Conservation (phyloP, 2,888 invertebrate species). For the Conus canariensis region DNA sequence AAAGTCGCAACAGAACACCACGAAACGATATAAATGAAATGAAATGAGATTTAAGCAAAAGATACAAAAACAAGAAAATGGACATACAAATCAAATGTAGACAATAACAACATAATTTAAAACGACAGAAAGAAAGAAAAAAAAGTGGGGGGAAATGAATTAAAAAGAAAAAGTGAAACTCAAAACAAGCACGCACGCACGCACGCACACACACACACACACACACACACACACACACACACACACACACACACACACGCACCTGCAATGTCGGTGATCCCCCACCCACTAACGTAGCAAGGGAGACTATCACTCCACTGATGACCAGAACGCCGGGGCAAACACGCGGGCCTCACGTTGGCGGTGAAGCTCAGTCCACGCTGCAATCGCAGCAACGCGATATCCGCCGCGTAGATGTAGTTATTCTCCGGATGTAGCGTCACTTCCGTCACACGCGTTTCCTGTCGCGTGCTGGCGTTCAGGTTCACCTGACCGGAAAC, state of each 20-base stretch:
- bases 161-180: not conserved
- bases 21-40: too few relatives aligned
- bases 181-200: not conserved
- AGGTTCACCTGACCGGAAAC: slow-evolving; percentile 58
- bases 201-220: not conserved
- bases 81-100: too few relatives aligned
- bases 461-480: slow-evolving; percentile 42
- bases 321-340: slow-evolving; percentile 45
- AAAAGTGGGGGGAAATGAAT: not conserved
- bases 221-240: slow-evolving; percentile 10
- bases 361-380: slow-evolving; percentile 50
- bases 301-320: slow-evolving; percentile 46
- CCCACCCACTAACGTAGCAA: slow-evolving; percentile 70
- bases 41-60: too few relatives aligned
- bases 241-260: not conserved
- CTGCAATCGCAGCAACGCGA: slow-evolving; percentile 64
- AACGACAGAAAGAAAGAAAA: too few relatives aligned
- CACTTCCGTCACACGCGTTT: slow-evolving; percentile 59
- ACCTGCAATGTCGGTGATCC: slow-evolving; percentile 53
- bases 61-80: too few relatives aligned
- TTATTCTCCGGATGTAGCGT: slow-evolving; percentile 61
- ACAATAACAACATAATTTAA: too few relatives aligned
- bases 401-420: slow-evolving; percentile 64
- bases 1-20: too few relatives aligned
- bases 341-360: slow-evolving; percentile 57